These are phyloP conservation scores for Helicoverpa zea DNA, from an alignment of 1,140 invertebrate genomes.

Conservation along the genomic window DNA sequence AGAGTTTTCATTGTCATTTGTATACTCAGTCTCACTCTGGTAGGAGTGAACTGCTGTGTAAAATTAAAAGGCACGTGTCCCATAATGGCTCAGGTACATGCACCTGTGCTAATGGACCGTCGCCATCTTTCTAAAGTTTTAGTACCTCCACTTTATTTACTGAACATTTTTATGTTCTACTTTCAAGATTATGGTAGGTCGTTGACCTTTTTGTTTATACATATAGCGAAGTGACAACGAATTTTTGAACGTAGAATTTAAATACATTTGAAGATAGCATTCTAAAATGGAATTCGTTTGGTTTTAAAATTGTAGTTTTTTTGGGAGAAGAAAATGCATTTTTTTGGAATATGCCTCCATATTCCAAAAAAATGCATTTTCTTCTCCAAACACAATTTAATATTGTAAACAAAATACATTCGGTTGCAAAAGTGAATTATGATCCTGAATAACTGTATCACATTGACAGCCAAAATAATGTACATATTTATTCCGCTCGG, in stretches of 20 bases:
- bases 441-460: too few relatives aligned
- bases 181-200: not conserved
- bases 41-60: not conserved
- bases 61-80: slow-evolving; percentile 12
- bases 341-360: too few relatives aligned
- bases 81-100: slow-evolving; percentile 15
- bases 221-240: not conserved
- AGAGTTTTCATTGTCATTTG: not conserved
- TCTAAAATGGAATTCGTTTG: too few relatives aligned
- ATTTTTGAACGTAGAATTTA: not conserved
- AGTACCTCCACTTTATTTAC: slow-evolving; percentile 4
- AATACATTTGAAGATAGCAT: too few relatives aligned
- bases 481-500: slow-evolving; percentile 5
- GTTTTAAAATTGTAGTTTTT: too few relatives aligned
- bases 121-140: slow-evolving; percentile 3
- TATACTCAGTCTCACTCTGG: too few relatives aligned
- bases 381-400: too few relatives aligned
- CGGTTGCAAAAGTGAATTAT: not conserved
- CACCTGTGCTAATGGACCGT: slow-evolving; percentile 32
- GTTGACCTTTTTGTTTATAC: not conserved
- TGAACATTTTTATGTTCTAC: not conserved
- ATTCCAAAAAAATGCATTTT: too few relatives aligned
- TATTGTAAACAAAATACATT: not conserved
- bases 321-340: too few relatives aligned
- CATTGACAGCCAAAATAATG: not conserved